Base-by-base conservation (phyloP, 2,797 vertebrate species). In the Smutsia temminckii region DNA sequence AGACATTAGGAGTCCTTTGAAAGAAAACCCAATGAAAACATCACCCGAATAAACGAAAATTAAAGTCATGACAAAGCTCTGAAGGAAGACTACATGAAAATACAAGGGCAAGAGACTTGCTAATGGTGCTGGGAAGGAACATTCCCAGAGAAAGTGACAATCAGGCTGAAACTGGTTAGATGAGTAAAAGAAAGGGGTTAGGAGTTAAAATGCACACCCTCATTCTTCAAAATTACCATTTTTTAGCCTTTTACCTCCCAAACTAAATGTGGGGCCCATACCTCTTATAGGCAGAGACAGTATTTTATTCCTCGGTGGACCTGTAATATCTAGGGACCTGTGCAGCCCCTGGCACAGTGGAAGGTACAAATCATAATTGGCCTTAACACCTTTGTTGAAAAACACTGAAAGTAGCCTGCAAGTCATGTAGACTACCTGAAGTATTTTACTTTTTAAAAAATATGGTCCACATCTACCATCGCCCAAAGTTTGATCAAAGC, bases 21-120 rank as follows among this genome's bases (percentile, higher is more conserved):
- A n/a, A n/a, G 18, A 89, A 95, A 69, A 68, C 11, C 40, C 53
- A 74, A 78, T n/a, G 49, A 74, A 94, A 87, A 21, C 29, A 71
- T 7, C 6, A 3, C 7, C 5, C 8, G 51, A 46, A 78, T 71
- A 86, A 46, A 61, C 20, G 20, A 89, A 68, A 59, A 74, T 7
- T 25, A 49, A 0, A 8, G 3, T 63, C 13, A 14, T n/a, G 8
- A 63, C 32, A 66, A 37, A 63, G 46, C 14, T 68, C 32, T 21
- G 0, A 66, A 71, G 49, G 63, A 37, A 37, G 37, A 46, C 2
- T 17, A 51, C 11, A 51, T 7, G n/a, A 29, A 32, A 77, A 89
- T 46, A 21, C 20, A 88, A 69, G 37, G 32, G 5, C 53, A 23
- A 0, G 4, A 20, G 17, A 68, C 51, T 68, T 77, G n/a, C 16